Base-by-base conservation (phyloP, 2,113 vertebrate genomes). In the Opisthocomus hoazin region DNA sequence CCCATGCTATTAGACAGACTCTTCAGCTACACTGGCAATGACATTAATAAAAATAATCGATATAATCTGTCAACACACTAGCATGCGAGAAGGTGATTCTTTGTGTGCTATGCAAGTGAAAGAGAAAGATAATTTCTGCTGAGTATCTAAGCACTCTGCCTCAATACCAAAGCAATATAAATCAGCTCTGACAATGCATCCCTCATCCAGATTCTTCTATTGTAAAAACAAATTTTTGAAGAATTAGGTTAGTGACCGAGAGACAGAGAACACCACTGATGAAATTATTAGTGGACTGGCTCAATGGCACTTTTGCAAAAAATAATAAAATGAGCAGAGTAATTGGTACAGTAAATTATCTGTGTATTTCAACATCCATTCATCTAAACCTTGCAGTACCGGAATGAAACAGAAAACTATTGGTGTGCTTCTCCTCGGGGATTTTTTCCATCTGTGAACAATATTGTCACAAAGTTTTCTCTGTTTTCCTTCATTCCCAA, bases 171-270 rank as follows among this genome's bases (percentile, higher is more conserved):
- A 90, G 92, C 26, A 45, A 58, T 27, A 71, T 78, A 92, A 95
- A 97, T 96, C 60, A 96, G 63, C 75, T 83, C 93, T 91, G 92
- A 96, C 57, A 97, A 73, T 24, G 60, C 53, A 91, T 85, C 85
- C 37, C 37, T 96, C 56, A 85, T 85, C 77, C 79, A 96, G 96
- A 90, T 91, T 90, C 68, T 94, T 77, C 61, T 80, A 90, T 46
- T 94, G 83, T 36, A 89, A 91, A 96, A 96, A 69, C 43, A 93
- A 81, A 69, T 46, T 80, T 92, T 74, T 90, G 24, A 84, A 94
- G 46, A 66, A 64, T 76, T 61, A 68, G 13, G 22, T 81, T 83
- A 50, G 50, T 51, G 78, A 83, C 15, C 54, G 51, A 91, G 85
- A 93, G 65, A 75, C 22, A 90, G 89, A 93, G 92, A 94, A 89